phyloP scores from a whole-genome alignment of 2,113 vertebrate genomes.

The Sphaerodactylus townsendi region DNA sequence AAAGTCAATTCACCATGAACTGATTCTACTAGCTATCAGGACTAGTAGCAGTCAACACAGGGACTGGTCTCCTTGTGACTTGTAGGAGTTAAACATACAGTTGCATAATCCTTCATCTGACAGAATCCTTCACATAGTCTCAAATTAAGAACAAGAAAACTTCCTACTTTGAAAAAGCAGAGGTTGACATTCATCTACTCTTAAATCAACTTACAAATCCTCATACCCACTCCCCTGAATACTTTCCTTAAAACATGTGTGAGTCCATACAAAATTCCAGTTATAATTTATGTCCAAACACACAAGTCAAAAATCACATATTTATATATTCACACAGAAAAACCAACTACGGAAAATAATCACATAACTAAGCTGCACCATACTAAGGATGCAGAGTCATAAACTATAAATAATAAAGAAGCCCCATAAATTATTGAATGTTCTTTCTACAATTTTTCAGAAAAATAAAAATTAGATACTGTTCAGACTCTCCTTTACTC shows the following conservation, averaged over 20 bases:
- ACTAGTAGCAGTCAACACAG: background rate
- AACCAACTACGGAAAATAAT: background rate
- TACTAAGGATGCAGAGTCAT: background rate
- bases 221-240: background rate
- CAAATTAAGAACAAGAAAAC: background rate
- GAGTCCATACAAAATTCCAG: background rate
- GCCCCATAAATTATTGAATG: background rate
- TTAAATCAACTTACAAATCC: too few relatives aligned
- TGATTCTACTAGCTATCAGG: background rate
- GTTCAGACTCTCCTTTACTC: background rate
- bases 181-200: background rate
- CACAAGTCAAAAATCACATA: background rate
- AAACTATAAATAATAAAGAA: background rate
- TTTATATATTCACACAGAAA: background rate
- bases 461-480: conserved; percentile 5
- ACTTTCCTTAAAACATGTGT: background rate
- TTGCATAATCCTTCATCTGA: background rate
- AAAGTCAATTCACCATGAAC: background rate
- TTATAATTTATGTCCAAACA: background rate
- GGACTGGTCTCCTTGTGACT: background rate
- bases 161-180: background rate
- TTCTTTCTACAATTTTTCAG: background rate
- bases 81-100: background rate
- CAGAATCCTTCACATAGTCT: background rate
- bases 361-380: background rate